Percentiles rank a stretch among this genome's conserved stretches.
Conservation (phyloP, 64 coral and sea anemone genomes). For the Montipora foliosa region DNA sequence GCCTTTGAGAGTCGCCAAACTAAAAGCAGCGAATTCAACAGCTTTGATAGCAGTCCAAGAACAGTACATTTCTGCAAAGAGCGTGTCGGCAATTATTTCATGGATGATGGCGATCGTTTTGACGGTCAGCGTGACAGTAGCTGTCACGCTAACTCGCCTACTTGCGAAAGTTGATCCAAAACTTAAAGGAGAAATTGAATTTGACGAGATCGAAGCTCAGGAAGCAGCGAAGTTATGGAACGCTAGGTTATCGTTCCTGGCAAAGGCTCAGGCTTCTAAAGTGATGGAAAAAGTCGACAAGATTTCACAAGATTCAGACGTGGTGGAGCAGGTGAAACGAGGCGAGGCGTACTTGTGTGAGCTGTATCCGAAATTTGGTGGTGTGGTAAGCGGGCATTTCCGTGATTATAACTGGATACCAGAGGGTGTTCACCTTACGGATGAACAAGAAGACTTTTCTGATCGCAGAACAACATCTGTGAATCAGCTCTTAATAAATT, state of each 20-base stretch:
- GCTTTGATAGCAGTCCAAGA: constrained; percentile 3
- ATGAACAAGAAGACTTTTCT: background rate
- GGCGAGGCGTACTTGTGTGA: constrained; percentile 56
- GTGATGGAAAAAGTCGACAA: constrained; percentile 10
- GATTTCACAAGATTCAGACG: background rate
- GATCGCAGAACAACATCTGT: background rate
- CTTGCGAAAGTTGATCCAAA: constrained; percentile 29
- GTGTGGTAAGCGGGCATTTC: constrained; percentile 43
- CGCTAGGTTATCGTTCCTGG: background rate
- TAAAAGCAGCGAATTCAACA: background rate
- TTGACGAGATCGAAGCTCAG: constrained; percentile 49
- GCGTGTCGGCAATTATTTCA: constrained; percentile 65
- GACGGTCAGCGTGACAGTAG: constrained; percentile 30
- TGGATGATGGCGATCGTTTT: constrained; percentile 53
- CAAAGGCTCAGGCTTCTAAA: constrained; percentile 23
- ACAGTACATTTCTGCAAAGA: constrained; percentile 50
- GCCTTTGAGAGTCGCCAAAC: constrained; percentile 9
- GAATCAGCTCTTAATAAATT: constrained; percentile 11
- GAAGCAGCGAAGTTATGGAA: constrained; percentile 38
- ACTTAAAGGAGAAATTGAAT: constrained; percentile 50
- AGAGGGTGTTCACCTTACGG: background rate
- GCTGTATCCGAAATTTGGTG: constrained; percentile 62
- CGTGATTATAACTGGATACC: constrained; percentile 21
- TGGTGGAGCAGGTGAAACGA: constrained; percentile 4
- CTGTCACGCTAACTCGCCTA: constrained; percentile 62